A percentile compares a stretch with the other conserved stretches of the same genome.
Evolutionary conservation across 2,113 vertebrate genomes (phyloP).

Genomic region (Serilophus lunatus): DNA sequence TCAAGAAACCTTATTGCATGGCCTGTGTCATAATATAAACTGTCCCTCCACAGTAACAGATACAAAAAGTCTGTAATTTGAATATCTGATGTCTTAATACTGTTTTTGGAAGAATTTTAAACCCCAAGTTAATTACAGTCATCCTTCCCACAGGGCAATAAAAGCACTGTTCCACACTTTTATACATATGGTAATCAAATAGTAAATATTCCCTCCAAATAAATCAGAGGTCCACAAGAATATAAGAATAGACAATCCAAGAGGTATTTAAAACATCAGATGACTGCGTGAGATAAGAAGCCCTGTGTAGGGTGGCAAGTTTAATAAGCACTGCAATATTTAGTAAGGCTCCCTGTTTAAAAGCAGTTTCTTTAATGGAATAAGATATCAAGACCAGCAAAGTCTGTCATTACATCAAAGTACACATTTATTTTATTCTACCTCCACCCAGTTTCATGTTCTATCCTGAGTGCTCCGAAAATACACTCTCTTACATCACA

Average conservation of each 20-base stretch:
- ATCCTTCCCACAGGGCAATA: not conserved
- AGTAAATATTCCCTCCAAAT: not conserved
- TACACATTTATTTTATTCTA: not conserved
- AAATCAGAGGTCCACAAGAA: not conserved
- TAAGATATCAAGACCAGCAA: not conserved
- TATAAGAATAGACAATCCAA: not conserved
- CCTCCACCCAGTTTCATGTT: not conserved
- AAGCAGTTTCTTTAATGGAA: not conserved
- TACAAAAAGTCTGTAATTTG: not conserved
- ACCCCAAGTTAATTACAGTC: not conserved
- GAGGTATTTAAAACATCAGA: slow-evolving; percentile 8
- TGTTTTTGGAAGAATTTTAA: not conserved
- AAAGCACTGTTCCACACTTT: not conserved
- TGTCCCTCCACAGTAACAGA: not conserved
- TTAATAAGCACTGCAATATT: slow-evolving; percentile 15
- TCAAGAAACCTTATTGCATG: not conserved
- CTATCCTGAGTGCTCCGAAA: not conserved
- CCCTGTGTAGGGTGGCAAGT: not conserved
- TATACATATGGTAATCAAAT: not conserved
- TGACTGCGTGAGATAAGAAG: not conserved
- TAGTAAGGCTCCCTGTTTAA: not conserved
- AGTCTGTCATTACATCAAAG: not conserved
- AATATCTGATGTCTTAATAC: not conserved
- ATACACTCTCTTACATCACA: not conserved
- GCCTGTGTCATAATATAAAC: not conserved